Base-by-base conservation (phyloP, 2,888 invertebrate genomes). In the Pachymerium ferrugineum region DNA sequence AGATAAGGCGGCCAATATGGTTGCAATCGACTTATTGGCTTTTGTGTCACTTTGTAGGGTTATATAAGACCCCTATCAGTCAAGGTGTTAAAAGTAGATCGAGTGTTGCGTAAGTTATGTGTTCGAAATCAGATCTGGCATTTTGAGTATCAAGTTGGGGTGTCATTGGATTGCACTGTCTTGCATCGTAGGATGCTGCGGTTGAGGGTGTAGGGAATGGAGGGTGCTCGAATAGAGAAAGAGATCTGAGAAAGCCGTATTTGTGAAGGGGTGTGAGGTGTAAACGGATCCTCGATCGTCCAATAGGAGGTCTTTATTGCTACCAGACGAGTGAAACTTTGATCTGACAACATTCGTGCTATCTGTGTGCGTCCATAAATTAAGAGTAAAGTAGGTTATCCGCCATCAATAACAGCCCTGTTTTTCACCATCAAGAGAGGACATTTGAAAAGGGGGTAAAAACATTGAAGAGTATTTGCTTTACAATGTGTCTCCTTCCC, bases 211-310 rank as follows among this genome's bases (percentile, higher is more conserved):
- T 54, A 19, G 47, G 22, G 47, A 54, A 16, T 22, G 47, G 47
- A 54, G 47, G 47, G 47, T 22, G 47, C 19, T 54, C 19, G 47
- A n/a, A 10, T n/a, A n/a, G 47, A 54, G 47, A 54, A n/a, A n/a
- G n/a, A 54, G 47, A 54, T 54, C 47, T 54, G 22, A 54, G 47
- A 54, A 54, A 54, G 47, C 47, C 47, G 47, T 54, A 54, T 54
- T 54, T 54, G 47, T 54, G 47, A 54, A 54, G 47, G 19, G 47
- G 19, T 54, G 47, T 22, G 47, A 54, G 47, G 47, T 54, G 47
- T 54, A 54, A 54, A 54, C 47, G 47, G 47, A 54, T 54, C 47
- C 47, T 54, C 47, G 47, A 54, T 54, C 47, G 47, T 54, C 47
- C 47, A 54, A 54, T 54, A 19, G 47, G 47, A n/a, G 47, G 19